Conservation (phyloP, 2,113 vertebrate species). For the Tamias sibiricus region DNA sequence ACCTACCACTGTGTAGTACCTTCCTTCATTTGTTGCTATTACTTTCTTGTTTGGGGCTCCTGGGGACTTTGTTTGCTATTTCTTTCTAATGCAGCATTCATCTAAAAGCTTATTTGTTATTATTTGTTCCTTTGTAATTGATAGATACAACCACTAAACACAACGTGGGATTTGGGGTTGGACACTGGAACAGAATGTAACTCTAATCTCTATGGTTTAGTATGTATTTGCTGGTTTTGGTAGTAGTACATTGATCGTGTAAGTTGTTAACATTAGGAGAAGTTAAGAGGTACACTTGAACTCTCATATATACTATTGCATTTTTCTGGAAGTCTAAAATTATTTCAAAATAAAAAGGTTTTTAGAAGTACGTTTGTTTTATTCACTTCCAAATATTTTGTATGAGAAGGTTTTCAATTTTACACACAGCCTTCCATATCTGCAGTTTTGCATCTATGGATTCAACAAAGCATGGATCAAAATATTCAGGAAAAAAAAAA, state of each 20-base stretch:
- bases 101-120: not conserved
- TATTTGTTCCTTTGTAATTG: slow-evolving; percentile 10
- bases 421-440: not conserved
- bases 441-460: not conserved
- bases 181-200: not conserved
- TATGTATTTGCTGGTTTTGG: not conserved
- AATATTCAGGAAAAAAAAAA: not conserved
- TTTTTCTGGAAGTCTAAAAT: not conserved
- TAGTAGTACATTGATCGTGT: not conserved
- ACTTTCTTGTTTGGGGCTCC: not conserved
- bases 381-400: not conserved
- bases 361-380: not conserved
- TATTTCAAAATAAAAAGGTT: too few relatives aligned
- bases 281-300: not conserved
- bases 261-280: not conserved
- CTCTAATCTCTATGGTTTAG: not conserved
- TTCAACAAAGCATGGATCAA: not conserved
- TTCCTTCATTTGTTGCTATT: not conserved
- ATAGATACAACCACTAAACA: not conserved
- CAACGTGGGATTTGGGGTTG: not conserved
- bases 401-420: not conserved
- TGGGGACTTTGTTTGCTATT: not conserved
- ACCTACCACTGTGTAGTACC: not conserved
- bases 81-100: not conserved
- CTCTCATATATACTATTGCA: not conserved